Percentiles rank a stretch among this genome's conserved stretches.
Evolutionary conservation across 2,888 invertebrate species (phyloP).

Genomic region (Melipona beecheii): DNA sequence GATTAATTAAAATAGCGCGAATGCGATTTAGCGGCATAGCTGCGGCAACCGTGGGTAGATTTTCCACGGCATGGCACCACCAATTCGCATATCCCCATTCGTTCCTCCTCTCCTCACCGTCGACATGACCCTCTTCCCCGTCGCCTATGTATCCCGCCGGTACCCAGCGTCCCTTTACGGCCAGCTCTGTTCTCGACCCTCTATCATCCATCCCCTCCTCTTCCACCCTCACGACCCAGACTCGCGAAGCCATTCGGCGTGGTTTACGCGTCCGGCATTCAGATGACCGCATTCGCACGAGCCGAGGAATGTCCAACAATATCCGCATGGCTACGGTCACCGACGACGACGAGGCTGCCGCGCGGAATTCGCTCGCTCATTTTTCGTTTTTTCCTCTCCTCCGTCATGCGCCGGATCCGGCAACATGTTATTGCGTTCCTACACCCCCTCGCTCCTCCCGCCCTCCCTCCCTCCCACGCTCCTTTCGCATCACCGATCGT

Average conservation of each 20-base stretch:
- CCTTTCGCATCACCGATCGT: constrained; percentile 57
- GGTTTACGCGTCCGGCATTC: constrained; percentile 83
- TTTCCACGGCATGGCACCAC: constrained; percentile 72
- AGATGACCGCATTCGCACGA: constrained; percentile 82
- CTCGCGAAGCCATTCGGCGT: constrained; percentile 80
- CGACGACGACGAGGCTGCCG: constrained; percentile 72
- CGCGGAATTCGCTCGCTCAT: constrained; percentile 72
- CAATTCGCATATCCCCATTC: constrained; percentile 47
- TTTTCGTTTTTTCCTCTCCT: constrained; percentile 64
- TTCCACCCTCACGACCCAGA: constrained; percentile 65
- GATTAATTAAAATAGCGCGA: constrained; percentile 82
- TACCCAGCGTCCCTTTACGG: constrained; percentile 51
- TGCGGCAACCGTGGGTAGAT: constrained; percentile 77
- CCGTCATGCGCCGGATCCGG: constrained; percentile 53
- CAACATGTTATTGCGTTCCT: constrained; percentile 62
- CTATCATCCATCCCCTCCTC: constrained; percentile 62
- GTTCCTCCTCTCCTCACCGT: constrained; percentile 59
- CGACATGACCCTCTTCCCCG: constrained; percentile 62
- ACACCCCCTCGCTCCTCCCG: neutral
- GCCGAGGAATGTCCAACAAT: constrained; percentile 82
- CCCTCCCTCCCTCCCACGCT: neutral
- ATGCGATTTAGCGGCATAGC: constrained; percentile 81
- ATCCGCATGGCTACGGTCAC: constrained; percentile 77
- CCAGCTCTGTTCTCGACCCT: constrained; percentile 61
- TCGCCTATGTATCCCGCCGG: constrained; percentile 58